A percentile compares a stretch with the other conserved stretches of the same genome.
Conservation (phyloP, 2,888 invertebrate species). For the Escarpia spicata region DNA sequence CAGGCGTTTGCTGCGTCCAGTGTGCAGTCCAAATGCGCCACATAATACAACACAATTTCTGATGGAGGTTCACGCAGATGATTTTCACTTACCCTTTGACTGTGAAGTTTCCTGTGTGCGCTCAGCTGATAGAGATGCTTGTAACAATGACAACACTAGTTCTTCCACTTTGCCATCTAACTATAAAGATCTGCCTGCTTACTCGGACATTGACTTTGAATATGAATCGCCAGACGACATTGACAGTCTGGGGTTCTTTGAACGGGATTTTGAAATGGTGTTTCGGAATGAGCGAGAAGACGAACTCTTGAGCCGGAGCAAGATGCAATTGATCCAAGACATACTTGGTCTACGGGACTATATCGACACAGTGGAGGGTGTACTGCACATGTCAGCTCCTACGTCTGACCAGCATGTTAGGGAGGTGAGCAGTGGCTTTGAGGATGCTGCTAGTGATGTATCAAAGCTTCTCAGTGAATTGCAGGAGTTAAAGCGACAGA, state of each 20-base stretch:
- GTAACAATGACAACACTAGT: background rate
- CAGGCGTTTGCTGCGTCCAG: conserved; percentile 25
- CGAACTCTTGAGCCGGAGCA: background rate
- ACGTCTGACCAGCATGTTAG: background rate
- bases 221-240: background rate
- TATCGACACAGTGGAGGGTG: conserved; percentile 7
- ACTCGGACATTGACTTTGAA: background rate
- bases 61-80: conserved; percentile 25
- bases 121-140: background rate
- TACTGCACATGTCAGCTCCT: background rate
- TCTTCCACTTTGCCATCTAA: background rate
- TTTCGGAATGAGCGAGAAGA: background rate
- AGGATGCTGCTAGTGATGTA: background rate
- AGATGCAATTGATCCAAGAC: background rate
- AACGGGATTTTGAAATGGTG: background rate
- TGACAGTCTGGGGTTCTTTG: background rate
- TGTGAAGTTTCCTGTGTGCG: background rate
- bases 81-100: background rate
- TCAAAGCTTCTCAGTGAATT: conserved; percentile 4
- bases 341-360: conserved; percentile 4
- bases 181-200: background rate
- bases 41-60: conserved; percentile 30
- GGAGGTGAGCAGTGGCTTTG: conserved; percentile 1
- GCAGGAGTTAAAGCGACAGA: conserved; percentile 10
- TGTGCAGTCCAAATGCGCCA: conserved; percentile 25